Evolutionary conservation across 2,888 invertebrate genomes (phyloP).

Genomic region (Mesorhabditis spiculigera): DNA sequence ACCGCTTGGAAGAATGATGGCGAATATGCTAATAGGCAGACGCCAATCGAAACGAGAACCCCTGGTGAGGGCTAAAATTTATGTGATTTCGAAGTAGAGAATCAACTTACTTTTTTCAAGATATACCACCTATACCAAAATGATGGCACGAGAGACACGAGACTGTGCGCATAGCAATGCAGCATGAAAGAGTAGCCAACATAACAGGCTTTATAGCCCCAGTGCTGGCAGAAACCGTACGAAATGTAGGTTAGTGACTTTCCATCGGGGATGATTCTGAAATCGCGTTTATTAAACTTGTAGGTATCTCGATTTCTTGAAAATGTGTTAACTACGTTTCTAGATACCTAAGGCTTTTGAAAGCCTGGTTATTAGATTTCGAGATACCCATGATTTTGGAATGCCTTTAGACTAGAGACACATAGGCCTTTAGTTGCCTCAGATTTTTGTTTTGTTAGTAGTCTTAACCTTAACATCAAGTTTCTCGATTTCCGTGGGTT

Average conservation of each 20-base stretch:
- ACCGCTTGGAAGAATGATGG: constrained; percentile 1
- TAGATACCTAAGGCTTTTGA: too few relatives aligned
- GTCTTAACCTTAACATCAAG: too few relatives aligned
- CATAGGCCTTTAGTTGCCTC: too few relatives aligned
- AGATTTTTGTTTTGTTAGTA: too few relatives aligned
- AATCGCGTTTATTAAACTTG: not conserved
- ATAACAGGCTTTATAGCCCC: not conserved
- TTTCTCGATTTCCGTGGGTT: too few relatives aligned
- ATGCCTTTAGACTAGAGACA: too few relatives aligned
- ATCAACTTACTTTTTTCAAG: not conserved
- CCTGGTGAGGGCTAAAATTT: not conserved
- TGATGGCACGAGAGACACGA: not conserved
- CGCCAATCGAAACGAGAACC: not conserved
- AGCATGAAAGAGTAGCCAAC: constrained; percentile 1
- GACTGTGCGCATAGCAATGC: not conserved
- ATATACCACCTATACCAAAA: constrained; percentile 4
- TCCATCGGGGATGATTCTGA: not conserved
- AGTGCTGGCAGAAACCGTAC: not conserved
- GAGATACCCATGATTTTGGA: too few relatives aligned
- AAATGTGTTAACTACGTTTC: not conserved
- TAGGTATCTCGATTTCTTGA: not conserved
- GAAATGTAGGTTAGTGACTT: constrained; percentile 1
- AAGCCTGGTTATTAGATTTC: too few relatives aligned
- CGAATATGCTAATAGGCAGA: not conserved
- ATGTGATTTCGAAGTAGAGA: not conserved